phyloP scores from a whole-genome alignment of 2,113 vertebrate genomes.

The Tachysurus fulvidraco region DNA sequence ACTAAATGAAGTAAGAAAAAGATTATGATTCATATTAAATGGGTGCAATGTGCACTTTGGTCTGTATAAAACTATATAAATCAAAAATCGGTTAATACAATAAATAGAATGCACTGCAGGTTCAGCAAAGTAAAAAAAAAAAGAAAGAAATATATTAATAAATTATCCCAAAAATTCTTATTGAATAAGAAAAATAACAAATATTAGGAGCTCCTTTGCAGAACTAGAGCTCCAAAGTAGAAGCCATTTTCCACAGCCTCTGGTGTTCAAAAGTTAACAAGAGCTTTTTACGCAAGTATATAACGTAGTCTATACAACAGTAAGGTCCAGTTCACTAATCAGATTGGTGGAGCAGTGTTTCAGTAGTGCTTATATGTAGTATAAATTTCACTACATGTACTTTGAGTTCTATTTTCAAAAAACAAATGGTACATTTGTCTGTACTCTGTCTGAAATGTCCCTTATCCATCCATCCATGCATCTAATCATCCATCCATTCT shows the following conservation, averaged over 20 bases:
- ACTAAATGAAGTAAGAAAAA: neutral
- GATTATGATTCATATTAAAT: neutral
- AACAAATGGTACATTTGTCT: neutral
- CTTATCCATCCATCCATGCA: neutral
- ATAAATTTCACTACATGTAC: neutral
- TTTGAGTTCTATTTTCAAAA: neutral
- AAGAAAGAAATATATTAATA: neutral
- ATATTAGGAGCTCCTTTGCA: neutral
- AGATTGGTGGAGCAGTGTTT: neutral
- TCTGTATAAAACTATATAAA: neutral
- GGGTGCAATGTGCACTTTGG: neutral
- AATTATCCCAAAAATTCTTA: neutral
- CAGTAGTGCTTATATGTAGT: neutral
- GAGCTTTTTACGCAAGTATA: neutral
- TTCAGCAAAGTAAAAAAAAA: no score
- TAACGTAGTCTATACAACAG: neutral
- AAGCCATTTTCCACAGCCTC: neutral
- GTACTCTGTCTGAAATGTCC: neutral
- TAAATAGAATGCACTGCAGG: neutral
- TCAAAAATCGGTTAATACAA: neutral
- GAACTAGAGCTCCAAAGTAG: neutral
- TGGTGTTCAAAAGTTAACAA: neutral
- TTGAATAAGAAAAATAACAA: no score
- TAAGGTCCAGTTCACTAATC: neutral
- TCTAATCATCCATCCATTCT: no score